Evolutionary conservation across 2,113 vertebrate species (phyloP).

Genomic region (Sorex araneus): DNA sequence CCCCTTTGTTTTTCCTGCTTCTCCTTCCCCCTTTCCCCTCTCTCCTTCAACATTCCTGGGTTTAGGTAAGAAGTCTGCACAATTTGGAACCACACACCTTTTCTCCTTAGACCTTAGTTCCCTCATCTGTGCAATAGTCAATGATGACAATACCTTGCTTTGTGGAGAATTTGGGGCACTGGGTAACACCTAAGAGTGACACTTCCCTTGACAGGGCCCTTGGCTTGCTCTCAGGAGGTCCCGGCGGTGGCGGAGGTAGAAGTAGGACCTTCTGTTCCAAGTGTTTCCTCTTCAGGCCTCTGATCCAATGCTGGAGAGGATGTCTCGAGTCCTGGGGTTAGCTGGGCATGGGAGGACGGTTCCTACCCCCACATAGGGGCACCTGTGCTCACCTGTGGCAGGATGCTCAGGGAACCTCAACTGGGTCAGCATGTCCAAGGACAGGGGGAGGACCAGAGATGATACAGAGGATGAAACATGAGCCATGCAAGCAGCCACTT

Average conservation of each 20-base stretch:
- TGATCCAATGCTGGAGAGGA: rapidly evolving
- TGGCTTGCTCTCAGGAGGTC: neutral
- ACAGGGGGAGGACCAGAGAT: no score
- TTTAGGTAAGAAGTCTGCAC: neutral
- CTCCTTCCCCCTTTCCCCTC: neutral
- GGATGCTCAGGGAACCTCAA: no score
- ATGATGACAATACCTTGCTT: no score
- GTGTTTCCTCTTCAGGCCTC: neutral
- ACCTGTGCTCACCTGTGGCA: neutral
- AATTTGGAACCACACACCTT: neutral
- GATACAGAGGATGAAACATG: no score
- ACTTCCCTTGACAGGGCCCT: neutral
- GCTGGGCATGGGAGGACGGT: neutral
- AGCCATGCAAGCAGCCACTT: no score
- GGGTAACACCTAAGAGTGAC: neutral
- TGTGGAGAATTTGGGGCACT: neutral
- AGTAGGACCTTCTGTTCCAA: no score
- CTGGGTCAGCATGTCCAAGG: no score
- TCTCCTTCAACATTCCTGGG: neutral
- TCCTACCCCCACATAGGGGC: neutral
- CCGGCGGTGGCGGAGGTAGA: neutral
- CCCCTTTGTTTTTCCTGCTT: neutral
- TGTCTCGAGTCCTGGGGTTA: neutral
- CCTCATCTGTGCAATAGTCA: neutral
- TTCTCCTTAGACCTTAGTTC: neutral